phyloP scores from a whole-genome alignment of 2,888 invertebrate genomes.

The Junonia oenone region DNA sequence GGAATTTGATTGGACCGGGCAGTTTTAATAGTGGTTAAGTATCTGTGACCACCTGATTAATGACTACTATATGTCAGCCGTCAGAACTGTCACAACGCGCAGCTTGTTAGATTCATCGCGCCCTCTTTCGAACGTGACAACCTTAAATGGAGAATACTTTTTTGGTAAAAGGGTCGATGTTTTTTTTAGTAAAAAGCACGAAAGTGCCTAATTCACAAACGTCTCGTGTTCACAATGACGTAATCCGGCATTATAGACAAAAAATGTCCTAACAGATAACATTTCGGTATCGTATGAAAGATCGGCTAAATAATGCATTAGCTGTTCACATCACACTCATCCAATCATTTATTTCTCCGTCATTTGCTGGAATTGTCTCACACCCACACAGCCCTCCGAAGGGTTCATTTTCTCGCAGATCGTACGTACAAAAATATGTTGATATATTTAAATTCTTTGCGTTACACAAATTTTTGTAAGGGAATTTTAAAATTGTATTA shows the following conservation, averaged over 20 bases:
- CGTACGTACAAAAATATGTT: conserved; percentile 55
- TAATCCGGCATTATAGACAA: not conserved
- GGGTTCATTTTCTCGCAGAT: conserved; percentile 50
- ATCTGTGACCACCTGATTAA: conserved; percentile 68
- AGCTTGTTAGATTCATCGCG: conserved; percentile 71
- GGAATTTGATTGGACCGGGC: conserved; percentile 32
- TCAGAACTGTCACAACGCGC: conserved; percentile 73
- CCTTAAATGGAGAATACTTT: conserved; percentile 63
- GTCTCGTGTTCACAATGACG: conserved; percentile 40
- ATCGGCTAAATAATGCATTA: conserved; percentile 19
- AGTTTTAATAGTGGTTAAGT: conserved; percentile 50
- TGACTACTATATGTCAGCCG: conserved; percentile 74
- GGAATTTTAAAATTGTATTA: conserved; percentile 59
- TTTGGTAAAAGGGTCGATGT: conserved; percentile 56
- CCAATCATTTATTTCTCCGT: conserved; percentile 39
- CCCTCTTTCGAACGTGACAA: conserved; percentile 54
- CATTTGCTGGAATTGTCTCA: conserved; percentile 39
- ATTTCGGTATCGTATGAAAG: conserved; percentile 28
- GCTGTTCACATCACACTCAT: conserved; percentile 26
- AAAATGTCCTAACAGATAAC: conserved; percentile 21
- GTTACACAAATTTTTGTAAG: conserved; percentile 43
- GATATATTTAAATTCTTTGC: conserved; percentile 66
- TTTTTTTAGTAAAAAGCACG: conserved; percentile 46
- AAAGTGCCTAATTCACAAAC: conserved; percentile 54
- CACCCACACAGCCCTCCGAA: conserved; percentile 39